Percentiles rank a stretch among this genome's conserved stretches.
Conservation (phyloP, 2,113 vertebrate genomes). For the Dermatemys mawii region DNA sequence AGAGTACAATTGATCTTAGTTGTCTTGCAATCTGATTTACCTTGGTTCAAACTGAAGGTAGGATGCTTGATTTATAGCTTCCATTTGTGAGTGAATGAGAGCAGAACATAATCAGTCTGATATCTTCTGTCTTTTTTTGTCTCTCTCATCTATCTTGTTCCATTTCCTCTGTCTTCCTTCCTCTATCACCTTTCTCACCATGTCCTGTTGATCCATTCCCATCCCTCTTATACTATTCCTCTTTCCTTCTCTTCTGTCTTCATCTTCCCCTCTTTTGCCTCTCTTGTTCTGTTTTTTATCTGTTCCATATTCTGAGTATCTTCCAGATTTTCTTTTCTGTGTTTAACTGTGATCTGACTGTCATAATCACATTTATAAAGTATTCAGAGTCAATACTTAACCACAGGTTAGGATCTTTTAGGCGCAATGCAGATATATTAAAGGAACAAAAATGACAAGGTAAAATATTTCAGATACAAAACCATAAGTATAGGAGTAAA, state of each 20-base stretch:
- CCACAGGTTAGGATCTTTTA: neutral
- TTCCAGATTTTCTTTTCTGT: neutral
- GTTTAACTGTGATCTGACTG: neutral
- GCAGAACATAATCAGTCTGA: neutral
- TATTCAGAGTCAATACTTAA: neutral
- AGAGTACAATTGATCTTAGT: neutral
- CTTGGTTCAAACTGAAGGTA: neutral
- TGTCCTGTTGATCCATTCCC: neutral
- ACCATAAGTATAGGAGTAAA: neutral
- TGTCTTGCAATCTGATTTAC: neutral
- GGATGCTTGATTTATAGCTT: neutral
- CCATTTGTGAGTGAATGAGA: neutral
- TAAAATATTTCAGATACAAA: neutral
- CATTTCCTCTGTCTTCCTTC: neutral
- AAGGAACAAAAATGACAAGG: neutral
- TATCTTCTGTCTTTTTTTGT: neutral
- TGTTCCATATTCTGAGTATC: neutral
- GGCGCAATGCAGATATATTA: neutral
- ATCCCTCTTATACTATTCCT: neutral
- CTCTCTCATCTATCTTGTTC: neutral
- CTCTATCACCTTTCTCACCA: neutral
- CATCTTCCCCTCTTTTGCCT: neutral
- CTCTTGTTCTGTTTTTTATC: neutral
- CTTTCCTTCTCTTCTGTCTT: neutral
- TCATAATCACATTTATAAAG: conserved; percentile 6